phyloP scores from a whole-genome alignment of 37 sponge, comb jelly and placozoan species.

The Petrosia ficiformis region DNA sequence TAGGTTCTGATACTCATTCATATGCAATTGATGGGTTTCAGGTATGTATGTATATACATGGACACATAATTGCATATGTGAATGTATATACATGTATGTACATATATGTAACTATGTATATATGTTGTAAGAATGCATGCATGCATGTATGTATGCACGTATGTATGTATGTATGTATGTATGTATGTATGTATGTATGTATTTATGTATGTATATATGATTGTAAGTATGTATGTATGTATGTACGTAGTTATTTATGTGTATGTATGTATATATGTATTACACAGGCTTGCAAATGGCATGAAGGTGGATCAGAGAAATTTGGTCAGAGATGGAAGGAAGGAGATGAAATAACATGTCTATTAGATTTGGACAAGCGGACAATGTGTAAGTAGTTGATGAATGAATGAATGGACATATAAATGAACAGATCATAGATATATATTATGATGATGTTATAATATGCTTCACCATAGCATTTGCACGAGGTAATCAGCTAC shows the following conservation, averaged over 20 bases:
- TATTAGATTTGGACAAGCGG: slow-evolving; percentile 72
- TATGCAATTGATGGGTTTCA: slow-evolving; percentile 87
- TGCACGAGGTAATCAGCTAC: slow-evolving; percentile 52
- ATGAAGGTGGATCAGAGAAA: slow-evolving; percentile 51
- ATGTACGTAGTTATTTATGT: background rate
- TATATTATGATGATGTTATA: background rate
- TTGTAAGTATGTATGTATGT: slow-evolving; percentile 17
- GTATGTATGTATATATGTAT: slow-evolving; percentile 64
- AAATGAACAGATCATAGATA: background rate
- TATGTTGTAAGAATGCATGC: too few species aligned
- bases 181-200: too few species aligned
- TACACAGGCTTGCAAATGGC: slow-evolving; percentile 87
- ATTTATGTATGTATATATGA: too few species aligned
- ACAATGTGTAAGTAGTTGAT: slow-evolving; percentile 66
- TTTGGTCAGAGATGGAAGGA: slow-evolving; percentile 80
- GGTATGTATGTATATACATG: slow-evolving; percentile 28
- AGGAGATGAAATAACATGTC: slow-evolving; percentile 76
- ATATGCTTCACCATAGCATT: slow-evolving; percentile 43
- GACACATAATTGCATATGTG: background rate
- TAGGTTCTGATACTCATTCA: slow-evolving; percentile 72
- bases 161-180: too few species aligned
- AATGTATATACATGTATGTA: background rate
- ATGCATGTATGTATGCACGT: too few species aligned
- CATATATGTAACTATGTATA: too few species aligned
- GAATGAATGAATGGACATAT: background rate